These are phyloP conservation scores for Nephrotoma guestfalica DNA, from an alignment of 2,888 invertebrate species.

Conservation along the genomic window DNA sequence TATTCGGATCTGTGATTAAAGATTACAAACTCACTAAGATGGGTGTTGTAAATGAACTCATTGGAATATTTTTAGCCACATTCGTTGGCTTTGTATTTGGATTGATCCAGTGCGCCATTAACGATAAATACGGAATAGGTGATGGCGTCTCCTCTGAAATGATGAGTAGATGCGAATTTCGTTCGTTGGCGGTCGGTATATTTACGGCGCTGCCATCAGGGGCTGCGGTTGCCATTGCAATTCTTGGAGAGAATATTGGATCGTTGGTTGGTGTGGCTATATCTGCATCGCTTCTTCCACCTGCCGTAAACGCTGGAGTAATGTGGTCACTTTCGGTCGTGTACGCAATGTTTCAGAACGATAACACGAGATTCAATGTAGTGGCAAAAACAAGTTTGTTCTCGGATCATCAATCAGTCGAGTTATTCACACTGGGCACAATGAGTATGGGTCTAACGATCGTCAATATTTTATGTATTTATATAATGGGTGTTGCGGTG, in stretches of 20 bases:
- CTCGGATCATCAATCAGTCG: conserved; percentile 42
- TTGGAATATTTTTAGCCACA: conserved; percentile 50
- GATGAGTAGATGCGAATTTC: conserved; percentile 45
- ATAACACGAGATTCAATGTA: conserved; percentile 30
- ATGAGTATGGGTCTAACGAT: conserved; percentile 57
- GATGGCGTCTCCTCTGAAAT: conserved; percentile 54
- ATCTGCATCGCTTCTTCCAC: conserved; percentile 63
- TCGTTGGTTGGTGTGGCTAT: conserved; percentile 71
- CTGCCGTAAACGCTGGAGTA: conserved; percentile 62
- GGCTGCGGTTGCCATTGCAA: conserved; percentile 59
- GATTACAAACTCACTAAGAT: conserved; percentile 45
- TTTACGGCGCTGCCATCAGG: conserved; percentile 65
- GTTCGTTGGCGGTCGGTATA: conserved; percentile 53
- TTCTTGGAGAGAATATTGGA: conserved; percentile 63
- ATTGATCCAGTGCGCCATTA: conserved; percentile 39
- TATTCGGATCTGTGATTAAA: conserved; percentile 55
- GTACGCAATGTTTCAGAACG: conserved; percentile 35
- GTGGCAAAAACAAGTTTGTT: conserved; percentile 36
- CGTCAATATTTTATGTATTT: conserved; percentile 59
- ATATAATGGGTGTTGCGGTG: conserved; percentile 51
- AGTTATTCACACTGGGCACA: conserved; percentile 46
- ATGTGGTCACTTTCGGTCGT: conserved; percentile 48
- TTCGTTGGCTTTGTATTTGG: conserved; percentile 55
- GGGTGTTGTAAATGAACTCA: conserved; percentile 50
- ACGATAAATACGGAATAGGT: conserved; percentile 40